Conservation (phyloP, 1,140 invertebrate species). For the Oedothorax gibbosus region DNA sequence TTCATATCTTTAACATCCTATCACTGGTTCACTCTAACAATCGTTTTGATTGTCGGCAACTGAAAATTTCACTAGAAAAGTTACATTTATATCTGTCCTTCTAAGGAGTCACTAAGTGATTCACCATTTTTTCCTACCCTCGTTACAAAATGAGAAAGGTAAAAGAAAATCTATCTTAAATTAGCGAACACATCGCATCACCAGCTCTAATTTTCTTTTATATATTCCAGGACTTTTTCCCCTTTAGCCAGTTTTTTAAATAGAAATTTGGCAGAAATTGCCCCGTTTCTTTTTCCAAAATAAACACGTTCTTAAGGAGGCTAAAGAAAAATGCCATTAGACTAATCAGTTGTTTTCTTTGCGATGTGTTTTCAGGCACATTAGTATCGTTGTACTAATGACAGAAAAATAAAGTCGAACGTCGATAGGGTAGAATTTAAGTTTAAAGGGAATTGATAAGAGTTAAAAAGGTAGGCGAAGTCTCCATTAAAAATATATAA, state of each 20-base stretch:
- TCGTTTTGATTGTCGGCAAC: constrained; percentile 45
- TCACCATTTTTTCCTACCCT: constrained; percentile 22
- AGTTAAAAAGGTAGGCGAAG: constrained; percentile 13
- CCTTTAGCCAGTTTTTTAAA: background rate
- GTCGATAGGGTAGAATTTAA: constrained; percentile 1
- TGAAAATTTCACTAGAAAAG: constrained; percentile 41
- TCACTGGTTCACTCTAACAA: constrained; percentile 22
- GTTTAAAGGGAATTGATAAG: constrained; percentile 23
- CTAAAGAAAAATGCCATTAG: constrained; percentile 44
- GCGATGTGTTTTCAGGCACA: constrained; percentile 29
- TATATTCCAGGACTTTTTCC: background rate
- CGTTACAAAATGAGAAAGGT: constrained; percentile 40
- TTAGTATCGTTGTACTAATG: constrained; percentile 37
- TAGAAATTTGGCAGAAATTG: background rate
- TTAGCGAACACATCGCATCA: constrained; percentile 44
- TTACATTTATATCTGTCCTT: constrained; percentile 54
- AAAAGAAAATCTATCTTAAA: constrained; percentile 56
- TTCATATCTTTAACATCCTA: background rate
- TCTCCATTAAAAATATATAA: background rate
- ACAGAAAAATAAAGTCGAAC: constrained; percentile 35
- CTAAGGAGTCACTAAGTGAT: constrained; percentile 18
- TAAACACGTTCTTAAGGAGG: background rate
- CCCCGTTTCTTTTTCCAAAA: background rate
- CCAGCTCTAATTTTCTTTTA: constrained; percentile 42
- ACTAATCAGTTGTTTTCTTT: constrained; percentile 49